Evolutionary conservation across 2,797 vertebrate genomes (phyloP).

Genomic region (Galagoides demidoff): DNA sequence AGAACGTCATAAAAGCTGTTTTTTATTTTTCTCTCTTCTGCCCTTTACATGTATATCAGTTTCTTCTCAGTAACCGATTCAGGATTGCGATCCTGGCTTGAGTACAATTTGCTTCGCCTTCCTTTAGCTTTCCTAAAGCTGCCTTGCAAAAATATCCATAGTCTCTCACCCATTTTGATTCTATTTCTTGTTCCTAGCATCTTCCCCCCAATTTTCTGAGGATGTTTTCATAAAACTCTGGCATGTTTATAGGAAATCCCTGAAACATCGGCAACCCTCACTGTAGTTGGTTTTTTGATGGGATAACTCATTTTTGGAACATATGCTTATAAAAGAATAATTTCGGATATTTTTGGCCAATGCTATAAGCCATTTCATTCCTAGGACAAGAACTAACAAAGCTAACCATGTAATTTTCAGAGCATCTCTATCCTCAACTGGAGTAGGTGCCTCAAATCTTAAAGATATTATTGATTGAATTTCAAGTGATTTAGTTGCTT

Average conservation of each 20-base stretch:
- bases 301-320: background rate
- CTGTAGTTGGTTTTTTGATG: conserved; percentile 6
- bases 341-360: background rate
- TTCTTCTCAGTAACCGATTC: background rate
- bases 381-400: background rate
- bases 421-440: background rate
- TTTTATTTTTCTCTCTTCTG: background rate
- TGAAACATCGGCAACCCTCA: background rate
- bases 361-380: conserved; percentile 11
- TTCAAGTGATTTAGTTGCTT: conserved; percentile 14
- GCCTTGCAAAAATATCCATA: conserved; percentile 17
- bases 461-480: conserved; percentile 21
- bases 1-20: background rate
- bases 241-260: background rate
- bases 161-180: background rate
- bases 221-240: background rate
- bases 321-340: conserved; percentile 11
- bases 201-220: background rate
- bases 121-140: conserved; percentile 37
- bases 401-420: conserved; percentile 12
- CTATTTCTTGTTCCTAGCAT: background rate
- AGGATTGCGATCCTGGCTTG: background rate
- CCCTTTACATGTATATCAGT: background rate
- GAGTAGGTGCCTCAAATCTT: background rate
- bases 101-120: background rate